phyloP scores from a whole-genome alignment of 2,797 vertebrate species.

The Sphenopsis melanotis region DNA sequence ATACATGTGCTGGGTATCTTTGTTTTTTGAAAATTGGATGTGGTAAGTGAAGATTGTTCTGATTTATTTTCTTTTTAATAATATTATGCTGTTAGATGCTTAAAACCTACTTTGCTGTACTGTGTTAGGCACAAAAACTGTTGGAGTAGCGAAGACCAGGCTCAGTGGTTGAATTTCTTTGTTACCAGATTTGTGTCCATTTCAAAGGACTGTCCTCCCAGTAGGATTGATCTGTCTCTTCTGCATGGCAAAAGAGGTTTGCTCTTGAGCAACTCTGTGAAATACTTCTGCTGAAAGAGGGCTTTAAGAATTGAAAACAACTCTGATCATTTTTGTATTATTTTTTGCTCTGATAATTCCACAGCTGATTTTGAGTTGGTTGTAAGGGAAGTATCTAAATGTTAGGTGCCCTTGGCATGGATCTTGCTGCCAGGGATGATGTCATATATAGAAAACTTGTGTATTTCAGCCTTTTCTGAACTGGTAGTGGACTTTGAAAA shows the following conservation, averaged over 20 bases:
- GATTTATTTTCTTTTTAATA: constrained; percentile 56
- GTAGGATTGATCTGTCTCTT: constrained; percentile 29
- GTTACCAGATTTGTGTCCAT: neutral
- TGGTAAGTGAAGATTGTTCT: constrained; percentile 76
- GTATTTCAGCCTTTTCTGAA: neutral
- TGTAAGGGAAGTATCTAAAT: neutral
- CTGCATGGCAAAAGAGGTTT: neutral
- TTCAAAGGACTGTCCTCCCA: constrained; percentile 25
- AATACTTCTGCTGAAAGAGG: constrained; percentile 24
- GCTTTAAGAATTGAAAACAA: neutral
- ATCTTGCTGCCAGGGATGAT: neutral
- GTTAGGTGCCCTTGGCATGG: neutral
- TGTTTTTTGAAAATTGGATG: constrained; percentile 74
- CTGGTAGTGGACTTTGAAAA: neutral
- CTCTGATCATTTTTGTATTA: neutral
- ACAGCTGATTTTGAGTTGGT: neutral
- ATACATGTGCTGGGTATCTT: constrained; percentile 73
- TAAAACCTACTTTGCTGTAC: constrained; percentile 32
- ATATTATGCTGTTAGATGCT: constrained; percentile 51
- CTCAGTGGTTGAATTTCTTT: constrained; percentile 9
- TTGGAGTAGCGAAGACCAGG: constrained; percentile 28
- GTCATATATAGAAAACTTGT: neutral
- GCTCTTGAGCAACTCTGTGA: constrained; percentile 25
- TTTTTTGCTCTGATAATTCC: constrained; percentile 1
- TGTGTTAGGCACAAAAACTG: constrained; percentile 30